Base-by-base conservation (phyloP, 2,113 vertebrate genomes). In the zebrafish (Danio rerio) region DNA sequence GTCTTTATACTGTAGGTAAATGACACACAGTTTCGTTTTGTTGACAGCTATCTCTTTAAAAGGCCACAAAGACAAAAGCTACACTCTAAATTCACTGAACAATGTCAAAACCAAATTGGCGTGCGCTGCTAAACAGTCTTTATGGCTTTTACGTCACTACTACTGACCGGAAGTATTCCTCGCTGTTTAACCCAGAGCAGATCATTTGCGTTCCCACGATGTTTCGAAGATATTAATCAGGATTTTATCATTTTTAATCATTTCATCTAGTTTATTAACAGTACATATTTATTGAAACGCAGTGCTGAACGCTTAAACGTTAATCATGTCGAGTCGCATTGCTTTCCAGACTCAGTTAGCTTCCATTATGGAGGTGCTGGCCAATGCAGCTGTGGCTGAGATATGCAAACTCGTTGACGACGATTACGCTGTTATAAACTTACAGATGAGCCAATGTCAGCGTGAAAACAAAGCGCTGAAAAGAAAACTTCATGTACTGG, bases 331-430 rank as follows among this genome's bases (percentile, higher is more conserved):
- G 63, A 84, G 73, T 82, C 91, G 92, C 2, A 86, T 92, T 53
- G 91, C 93, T 79, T 93, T 94, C 55, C 93, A 94, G 86, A 92
- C 93, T 12, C 93, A 94, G 90, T 83, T 94, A 59, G 93, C 93
- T 76, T 94, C 93, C 90, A 93, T 94, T 84, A 94, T 94, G 93
- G 93, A 94, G 91, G 93, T 93, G 1, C 85, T 94, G n/a, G 93
- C 92, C 4, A 94, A 94, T 40, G 92, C 92, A 0, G 93, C 93
- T 0, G 93, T 94, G 81, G 92, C 92, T 9, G 93, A 94, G 83
- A 94, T 94, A 77, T 94, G 93, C 12, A 93, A 93, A 53, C 90
- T 94, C 52, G 91, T 94, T 53, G 93, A 94, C 86, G 93, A 94
- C 45, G 93, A 93, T 56, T 93, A 91, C 10, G 92, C 93, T 13